Conservation (phyloP, 1,140 invertebrate genomes). For the Heliothis virescens region DNA sequence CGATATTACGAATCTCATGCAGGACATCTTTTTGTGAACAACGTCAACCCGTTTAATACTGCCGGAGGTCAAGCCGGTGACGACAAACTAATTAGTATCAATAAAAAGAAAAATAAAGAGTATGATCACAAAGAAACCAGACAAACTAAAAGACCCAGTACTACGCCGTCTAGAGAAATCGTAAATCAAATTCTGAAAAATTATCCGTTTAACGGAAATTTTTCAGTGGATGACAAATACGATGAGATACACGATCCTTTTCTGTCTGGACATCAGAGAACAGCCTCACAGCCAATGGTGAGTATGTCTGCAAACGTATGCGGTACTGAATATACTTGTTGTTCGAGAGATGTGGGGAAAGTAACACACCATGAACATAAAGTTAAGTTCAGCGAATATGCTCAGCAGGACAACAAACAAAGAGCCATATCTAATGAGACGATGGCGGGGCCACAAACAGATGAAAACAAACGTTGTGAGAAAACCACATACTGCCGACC, state of each 20-base stretch:
- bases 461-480: conserved; percentile 57
- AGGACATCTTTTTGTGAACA: conserved; percentile 11
- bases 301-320: background rate
- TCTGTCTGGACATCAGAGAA: background rate
- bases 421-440: background rate
- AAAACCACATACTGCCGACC: conserved; percentile 74
- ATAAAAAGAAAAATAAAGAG: conserved; percentile 15
- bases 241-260: background rate
- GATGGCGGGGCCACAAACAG: background rate
- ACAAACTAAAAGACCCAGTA: background rate
- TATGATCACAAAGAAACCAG: background rate
- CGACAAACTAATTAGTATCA: background rate
- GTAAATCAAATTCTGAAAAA: background rate
- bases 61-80: background rate
- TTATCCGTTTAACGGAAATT: background rate
- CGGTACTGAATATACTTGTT: background rate
- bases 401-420: background rate
- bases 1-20: conserved; percentile 13
- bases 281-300: background rate
- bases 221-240: background rate
- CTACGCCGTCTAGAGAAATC: background rate
- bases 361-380: background rate
- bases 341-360: background rate
- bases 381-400: background rate
- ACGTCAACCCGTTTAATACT: conserved; percentile 12